Evolutionary conservation across 2,888 invertebrate genomes (phyloP).

Genomic region (Coleophora flavipennella): DNA sequence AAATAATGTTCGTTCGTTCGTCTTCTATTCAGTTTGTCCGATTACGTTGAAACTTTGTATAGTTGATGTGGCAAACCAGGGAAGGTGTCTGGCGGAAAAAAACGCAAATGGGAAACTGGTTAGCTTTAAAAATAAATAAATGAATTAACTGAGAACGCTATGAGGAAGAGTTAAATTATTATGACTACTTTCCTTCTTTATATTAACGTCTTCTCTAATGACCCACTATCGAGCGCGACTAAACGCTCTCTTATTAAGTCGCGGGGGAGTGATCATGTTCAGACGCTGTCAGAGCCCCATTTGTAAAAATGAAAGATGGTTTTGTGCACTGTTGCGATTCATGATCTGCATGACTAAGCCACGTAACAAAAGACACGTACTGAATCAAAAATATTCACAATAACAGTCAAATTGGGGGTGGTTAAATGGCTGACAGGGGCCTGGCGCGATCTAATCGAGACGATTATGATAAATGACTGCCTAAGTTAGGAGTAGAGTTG

Average conservation of each 20-base stretch:
- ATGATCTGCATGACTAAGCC: conserved; percentile 30
- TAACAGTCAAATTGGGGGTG: conserved; percentile 69
- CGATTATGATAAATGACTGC: conserved; percentile 66
- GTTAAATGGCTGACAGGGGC: conserved; percentile 43
- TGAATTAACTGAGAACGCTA: no score
- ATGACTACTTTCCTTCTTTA: no score
- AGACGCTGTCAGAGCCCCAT: conserved; percentile 32
- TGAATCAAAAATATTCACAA: conserved; percentile 56
- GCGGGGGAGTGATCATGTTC: background rate
- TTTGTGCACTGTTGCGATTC: conserved; percentile 23
- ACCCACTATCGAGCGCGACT: no score
- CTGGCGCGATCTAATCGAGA: conserved; percentile 62
- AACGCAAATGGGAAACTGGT: no score
- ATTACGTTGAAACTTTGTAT: no score
- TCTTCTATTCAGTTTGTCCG: no score
- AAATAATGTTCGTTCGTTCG: no score
- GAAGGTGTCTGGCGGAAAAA: no score
- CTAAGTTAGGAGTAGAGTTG: conserved; percentile 26
- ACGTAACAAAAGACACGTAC: conserved; percentile 38
- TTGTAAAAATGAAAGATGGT: conserved; percentile 33
- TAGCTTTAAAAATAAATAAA: no score
- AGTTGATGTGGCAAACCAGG: no score
- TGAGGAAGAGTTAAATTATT: no score
- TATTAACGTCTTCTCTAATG: no score
- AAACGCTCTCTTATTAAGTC: background rate